A percentile compares a stretch with the other conserved stretches of the same genome.
Conservation (phyloP, 2,888 invertebrate species). For the Andrena chrysosceles region DNA sequence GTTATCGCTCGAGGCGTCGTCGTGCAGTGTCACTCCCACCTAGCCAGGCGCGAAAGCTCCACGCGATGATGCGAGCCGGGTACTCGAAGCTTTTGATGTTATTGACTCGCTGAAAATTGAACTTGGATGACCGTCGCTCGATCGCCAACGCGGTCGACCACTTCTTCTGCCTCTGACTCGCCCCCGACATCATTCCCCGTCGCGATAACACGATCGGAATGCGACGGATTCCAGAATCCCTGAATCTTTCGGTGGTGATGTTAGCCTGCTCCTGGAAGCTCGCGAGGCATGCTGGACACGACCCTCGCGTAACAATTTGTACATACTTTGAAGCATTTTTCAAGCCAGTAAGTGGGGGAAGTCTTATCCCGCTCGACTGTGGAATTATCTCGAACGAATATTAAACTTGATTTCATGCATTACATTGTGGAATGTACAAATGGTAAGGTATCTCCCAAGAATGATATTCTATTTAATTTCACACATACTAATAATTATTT, state of each 20-base stretch:
- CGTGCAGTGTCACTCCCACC: conserved; percentile 13
- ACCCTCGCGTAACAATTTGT: conserved; percentile 63
- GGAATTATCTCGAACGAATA: not conserved
- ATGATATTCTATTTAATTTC: not conserved
- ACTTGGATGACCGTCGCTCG: conserved; percentile 52
- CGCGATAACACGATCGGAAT: conserved; percentile 59
- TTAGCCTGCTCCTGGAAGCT: conserved; percentile 80
- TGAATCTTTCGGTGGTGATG: conserved; percentile 71
- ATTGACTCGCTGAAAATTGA: conserved; percentile 80
- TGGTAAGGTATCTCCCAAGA: no score
- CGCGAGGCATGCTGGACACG: conserved; percentile 80
- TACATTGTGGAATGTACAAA: not conserved
- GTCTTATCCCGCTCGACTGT: not conserved
- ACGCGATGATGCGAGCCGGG: conserved; percentile 77
- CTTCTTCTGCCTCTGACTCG: not conserved
- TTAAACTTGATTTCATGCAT: not conserved
- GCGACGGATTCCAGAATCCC: conserved; percentile 49
- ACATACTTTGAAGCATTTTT: conserved; percentile 19
- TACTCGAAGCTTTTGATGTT: conserved; percentile 83
- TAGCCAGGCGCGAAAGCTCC: conserved; percentile 48
- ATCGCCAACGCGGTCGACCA: conserved; percentile 25
- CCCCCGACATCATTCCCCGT: conserved; percentile 43
- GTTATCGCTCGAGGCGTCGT: not conserved
- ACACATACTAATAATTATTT: not conserved
- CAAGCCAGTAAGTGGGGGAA: not conserved